Conservation (phyloP, 23 tunicate genomes). For the Corella eumyota region DNA sequence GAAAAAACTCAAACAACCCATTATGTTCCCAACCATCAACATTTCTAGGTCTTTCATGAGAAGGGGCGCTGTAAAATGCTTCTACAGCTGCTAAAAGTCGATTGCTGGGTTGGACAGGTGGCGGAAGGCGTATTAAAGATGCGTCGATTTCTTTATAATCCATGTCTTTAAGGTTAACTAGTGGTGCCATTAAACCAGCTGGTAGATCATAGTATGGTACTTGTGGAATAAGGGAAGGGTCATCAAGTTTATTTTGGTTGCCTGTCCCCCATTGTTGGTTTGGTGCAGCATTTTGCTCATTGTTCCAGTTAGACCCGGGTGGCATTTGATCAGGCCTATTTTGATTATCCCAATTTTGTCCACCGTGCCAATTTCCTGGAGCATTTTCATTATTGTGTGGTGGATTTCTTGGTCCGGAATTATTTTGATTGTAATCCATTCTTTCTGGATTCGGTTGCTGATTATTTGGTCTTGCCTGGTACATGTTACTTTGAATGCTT, state of each 20-base stretch:
- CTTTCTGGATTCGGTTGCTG: no score
- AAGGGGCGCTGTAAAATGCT: conserved; percentile 85
- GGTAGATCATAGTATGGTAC: conserved; percentile 92
- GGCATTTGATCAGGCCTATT: no score
- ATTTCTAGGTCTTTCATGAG: conserved; percentile 82
- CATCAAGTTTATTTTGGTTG: conserved; percentile 11
- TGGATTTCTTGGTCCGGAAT: no score
- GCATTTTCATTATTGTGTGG: no score
- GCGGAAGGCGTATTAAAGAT: conserved; percentile 63
- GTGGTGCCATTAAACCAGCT: conserved; percentile 95
- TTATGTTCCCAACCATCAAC: conserved; percentile 95
- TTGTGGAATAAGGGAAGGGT: conserved; percentile 59
- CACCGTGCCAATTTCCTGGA: conserved; percentile 1
- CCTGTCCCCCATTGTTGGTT: neutral
- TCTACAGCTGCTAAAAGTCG: conserved; percentile 88
- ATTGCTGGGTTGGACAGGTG: conserved; percentile 83
- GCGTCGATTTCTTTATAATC: conserved; percentile 87
- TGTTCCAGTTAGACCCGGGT: conserved; percentile 1
- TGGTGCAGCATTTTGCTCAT: neutral
- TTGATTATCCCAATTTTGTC: conserved; percentile 1
- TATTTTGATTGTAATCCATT: no score
- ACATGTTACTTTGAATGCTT: no score
- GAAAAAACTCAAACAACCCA: conserved; percentile 86
- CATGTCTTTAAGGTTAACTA: conserved; percentile 70
- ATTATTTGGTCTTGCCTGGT: no score